Percentiles rank a stretch among this genome's conserved stretches.
Evolutionary conservation across 2,113 vertebrate genomes (phyloP).

Genomic region (Trochalopteron elliotii): DNA sequence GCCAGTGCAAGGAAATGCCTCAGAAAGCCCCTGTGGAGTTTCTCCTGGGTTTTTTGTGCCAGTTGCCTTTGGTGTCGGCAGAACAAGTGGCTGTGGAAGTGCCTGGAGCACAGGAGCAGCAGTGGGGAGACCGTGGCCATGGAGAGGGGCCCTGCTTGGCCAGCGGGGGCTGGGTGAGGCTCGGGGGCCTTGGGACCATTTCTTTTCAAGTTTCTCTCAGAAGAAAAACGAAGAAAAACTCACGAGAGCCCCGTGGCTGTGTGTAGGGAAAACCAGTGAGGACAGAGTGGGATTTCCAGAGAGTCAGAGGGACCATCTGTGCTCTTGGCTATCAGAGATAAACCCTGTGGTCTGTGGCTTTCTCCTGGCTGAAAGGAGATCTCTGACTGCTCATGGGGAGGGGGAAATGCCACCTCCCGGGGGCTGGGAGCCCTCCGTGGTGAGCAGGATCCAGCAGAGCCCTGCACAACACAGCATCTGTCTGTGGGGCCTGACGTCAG

Average conservation of each 20-base stretch:
- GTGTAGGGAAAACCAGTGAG: not conserved
- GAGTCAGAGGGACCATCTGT: not conserved
- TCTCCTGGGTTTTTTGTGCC: not conserved
- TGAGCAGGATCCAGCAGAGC: not conserved
- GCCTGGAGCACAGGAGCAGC: not conserved
- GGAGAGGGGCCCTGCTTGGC: too few species aligned
- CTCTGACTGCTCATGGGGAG: fast-evolving
- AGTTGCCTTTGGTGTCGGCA: fast-evolving
- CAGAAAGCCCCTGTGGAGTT: not conserved
- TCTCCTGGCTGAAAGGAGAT: not conserved
- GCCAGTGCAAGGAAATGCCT: fast-evolving
- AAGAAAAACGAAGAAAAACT: not conserved
- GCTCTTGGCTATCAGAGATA: fast-evolving
- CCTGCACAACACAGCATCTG: fast-evolving
- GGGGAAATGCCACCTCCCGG: fast-evolving
- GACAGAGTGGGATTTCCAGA: conserved; percentile 4
- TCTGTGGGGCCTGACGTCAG: not conserved
- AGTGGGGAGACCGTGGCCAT: fast-evolving
- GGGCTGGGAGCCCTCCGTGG: fast-evolving
- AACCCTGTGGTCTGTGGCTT: not conserved
- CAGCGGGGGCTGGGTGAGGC: fast-evolving
- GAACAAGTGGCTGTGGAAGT: fast-evolving
- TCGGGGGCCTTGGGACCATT: fast-evolving
- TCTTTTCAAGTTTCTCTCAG: not conserved
- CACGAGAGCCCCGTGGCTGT: fast-evolving